phyloP scores from a whole-genome alignment of 1,140 invertebrate genomes.

The Plutomurus gul region DNA sequence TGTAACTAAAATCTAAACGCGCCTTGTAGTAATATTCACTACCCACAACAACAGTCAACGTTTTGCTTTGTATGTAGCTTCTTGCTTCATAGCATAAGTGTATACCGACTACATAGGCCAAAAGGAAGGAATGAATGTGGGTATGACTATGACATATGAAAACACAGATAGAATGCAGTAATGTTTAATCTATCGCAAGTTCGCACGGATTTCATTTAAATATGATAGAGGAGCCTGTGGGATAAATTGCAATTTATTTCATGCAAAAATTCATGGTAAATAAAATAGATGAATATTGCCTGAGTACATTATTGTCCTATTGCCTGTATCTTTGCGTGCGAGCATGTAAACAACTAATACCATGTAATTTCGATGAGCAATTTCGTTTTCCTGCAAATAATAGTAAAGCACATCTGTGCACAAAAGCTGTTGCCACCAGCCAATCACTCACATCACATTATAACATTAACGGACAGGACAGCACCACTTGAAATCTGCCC shows the following conservation, averaged over 20 bases:
- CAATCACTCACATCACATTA: too few relatives aligned
- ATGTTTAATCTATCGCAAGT: background rate
- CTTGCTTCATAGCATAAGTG: background rate
- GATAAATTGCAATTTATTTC: slow-evolving; percentile 15
- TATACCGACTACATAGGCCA: too few relatives aligned
- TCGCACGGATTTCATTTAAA: slow-evolving; percentile 19
- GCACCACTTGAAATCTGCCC: too few relatives aligned
- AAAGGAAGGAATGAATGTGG: too few relatives aligned
- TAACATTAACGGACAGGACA: too few relatives aligned
- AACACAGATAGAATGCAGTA: too few relatives aligned
- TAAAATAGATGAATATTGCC: slow-evolving; percentile 2
- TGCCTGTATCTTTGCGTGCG: slow-evolving; percentile 1
- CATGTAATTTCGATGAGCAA: background rate
- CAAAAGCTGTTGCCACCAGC: background rate
- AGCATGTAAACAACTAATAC: background rate
- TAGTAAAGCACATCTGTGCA: background rate
- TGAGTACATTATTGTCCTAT: background rate
- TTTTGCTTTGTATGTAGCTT: background rate
- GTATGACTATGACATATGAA: too few relatives aligned
- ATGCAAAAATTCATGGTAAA: background rate
- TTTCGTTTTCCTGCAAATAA: background rate
- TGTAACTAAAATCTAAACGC: background rate
- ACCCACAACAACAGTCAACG: background rate
- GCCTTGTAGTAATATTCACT: background rate
- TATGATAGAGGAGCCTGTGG: background rate